phyloP scores from a whole-genome alignment of 2,888 invertebrate genomes.

The Stomorhina lunata region DNA sequence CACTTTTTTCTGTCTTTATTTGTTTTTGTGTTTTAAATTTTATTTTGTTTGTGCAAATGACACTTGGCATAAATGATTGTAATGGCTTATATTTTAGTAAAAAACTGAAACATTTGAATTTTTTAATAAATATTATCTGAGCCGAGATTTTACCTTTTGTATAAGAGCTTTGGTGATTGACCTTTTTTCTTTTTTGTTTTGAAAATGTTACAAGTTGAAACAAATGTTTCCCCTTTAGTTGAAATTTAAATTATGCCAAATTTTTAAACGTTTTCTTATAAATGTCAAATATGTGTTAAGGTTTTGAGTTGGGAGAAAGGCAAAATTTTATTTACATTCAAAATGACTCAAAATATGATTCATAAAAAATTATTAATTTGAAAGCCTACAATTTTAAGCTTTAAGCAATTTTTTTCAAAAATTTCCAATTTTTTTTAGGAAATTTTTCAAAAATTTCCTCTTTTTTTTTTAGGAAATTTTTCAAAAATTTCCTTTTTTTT shows the following conservation, averaged over 20 bases:
- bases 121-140: not conserved
- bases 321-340: not conserved
- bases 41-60: constrained; percentile 22
- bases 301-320: not conserved
- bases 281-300: constrained; percentile 18
- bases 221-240: not conserved
- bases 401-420: too few species aligned
- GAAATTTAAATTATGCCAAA: not conserved
- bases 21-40: not conserved
- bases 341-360: constrained; percentile 27
- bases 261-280: not conserved
- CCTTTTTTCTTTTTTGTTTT: constrained; percentile 3
- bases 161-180: not conserved
- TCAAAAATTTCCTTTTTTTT: too few species aligned
- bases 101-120: not conserved
- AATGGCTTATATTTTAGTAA: not conserved
- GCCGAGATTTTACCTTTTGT: constrained; percentile 16
- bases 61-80: constrained; percentile 24
- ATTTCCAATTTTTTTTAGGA: too few species aligned
- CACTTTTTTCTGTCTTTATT: not conserved
- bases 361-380: not conserved
- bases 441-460: too few species aligned
- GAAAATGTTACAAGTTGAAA: not conserved
- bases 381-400: too few species aligned
- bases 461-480: too few species aligned